Conservation (phyloP, 30 jellyfish, hydroid and myxozoan genomes). For the Aurelia aurita region DNA sequence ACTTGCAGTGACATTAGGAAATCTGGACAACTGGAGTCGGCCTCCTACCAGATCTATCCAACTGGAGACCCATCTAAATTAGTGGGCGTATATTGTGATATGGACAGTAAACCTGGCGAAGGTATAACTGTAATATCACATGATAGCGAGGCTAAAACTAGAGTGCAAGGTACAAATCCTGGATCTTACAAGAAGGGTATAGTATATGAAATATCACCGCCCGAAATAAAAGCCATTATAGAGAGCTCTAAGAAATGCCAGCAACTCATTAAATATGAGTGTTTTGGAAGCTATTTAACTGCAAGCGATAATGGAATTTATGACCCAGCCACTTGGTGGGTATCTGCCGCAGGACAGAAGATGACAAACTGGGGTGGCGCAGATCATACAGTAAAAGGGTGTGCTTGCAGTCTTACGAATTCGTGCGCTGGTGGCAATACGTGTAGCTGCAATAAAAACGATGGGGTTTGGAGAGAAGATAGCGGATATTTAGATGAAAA, state of each 20-base stretch:
- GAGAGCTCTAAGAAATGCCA: conserved; percentile 7
- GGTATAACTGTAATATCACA: conserved; percentile 38
- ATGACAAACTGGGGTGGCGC: conserved; percentile 49
- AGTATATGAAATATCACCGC: not conserved
- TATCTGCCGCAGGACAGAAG: conserved; percentile 11
- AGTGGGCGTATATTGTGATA: conserved; percentile 23
- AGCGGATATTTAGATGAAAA: no score
- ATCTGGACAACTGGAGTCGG: no score
- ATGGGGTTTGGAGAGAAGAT: not conserved
- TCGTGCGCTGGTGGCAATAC: conserved; percentile 7
- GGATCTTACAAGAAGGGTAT: not conserved
- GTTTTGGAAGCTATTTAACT: not conserved
- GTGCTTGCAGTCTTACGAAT: conserved; percentile 10
- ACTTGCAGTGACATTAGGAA: no score
- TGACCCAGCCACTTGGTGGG: conserved; percentile 8
- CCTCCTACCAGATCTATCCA: no score
- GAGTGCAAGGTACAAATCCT: conserved; percentile 15
- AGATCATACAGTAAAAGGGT: conserved; percentile 10
- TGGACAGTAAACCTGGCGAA: conserved; percentile 1
- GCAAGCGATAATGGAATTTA: not conserved
- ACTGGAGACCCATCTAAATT: not conserved
- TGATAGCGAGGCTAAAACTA: conserved; percentile 24
- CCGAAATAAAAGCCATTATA: not conserved
- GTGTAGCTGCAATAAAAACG: conserved; percentile 11
- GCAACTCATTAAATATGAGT: conserved; percentile 18